Base-by-base conservation (phyloP, 2,113 vertebrate species). In the Maccullochella peelii region DNA sequence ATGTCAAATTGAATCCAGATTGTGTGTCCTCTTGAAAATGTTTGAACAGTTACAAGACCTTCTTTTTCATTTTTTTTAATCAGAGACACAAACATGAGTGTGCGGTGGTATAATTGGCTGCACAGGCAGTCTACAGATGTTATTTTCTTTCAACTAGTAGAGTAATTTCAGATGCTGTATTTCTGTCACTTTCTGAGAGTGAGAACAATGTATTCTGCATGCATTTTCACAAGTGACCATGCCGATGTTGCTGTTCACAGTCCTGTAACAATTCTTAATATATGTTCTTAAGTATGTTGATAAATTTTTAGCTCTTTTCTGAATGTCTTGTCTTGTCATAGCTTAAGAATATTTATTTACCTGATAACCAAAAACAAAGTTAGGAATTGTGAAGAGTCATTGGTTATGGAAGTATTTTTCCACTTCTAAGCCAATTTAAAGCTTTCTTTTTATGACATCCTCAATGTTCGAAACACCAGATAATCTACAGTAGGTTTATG, bases 1-100 rank as follows among this genome's bases (percentile, higher is more conserved):
- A 86, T 84, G 90, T 90, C 86, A 88, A 92, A 94, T 93, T 93
- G 89, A 84, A 92, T 81, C 92, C 94, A 94, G 94, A 94, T 89
- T 91, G 80, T 14, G 11, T 52, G 85, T 92, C 88, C 82, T 90
- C 87, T 87, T 44, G 36, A 78, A 89, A 88, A 75, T 73, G 71
- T 93, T 94, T 93, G 87, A 93, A 92, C 78, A 84, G 83, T 91
- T 91, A 87, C 87, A 72, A 84, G 86, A 89, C 62, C 75, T 83
- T 80, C 38, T 71, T 65, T 49, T 47, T 1, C 52, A 30, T 84
- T 76, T 84, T 88, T 88, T 86, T 42, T n/a, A n/a, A 82, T 92
- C 89, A 83, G 80, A 87, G 89, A 89, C 89, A 85, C 84, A 86
- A 88, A 86, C 88, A 83, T 21, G 85, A 83, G 85, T 85, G 89